phyloP scores from a whole-genome alignment of 2,113 vertebrate species.

The Antechinus stuartii region DNA sequence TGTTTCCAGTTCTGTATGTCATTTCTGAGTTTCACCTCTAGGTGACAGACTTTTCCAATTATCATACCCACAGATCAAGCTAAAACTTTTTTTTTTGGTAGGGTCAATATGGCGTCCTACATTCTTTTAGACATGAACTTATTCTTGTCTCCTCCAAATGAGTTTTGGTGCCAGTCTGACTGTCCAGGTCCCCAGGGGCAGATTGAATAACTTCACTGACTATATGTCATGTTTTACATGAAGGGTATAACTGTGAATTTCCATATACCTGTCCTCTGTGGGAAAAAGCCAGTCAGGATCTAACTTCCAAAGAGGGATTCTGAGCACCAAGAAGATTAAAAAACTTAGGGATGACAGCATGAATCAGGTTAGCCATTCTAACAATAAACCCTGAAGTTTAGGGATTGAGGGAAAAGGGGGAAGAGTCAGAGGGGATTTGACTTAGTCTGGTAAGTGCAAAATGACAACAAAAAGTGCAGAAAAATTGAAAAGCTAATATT shows the following conservation, averaged over 20 bases:
- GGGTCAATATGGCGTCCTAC: neutral
- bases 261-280: neutral
- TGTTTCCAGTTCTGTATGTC: neutral
- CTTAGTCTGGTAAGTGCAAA: neutral
- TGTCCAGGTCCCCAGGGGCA: neutral
- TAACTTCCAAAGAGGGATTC: neutral
- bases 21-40: neutral
- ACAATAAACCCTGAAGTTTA: neutral
- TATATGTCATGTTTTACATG: neutral
- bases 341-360: neutral
- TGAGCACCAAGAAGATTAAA: neutral
- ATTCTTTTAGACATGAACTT: neutral
- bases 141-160: neutral
- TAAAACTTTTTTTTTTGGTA: neutral
- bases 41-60: neutral
- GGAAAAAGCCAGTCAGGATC: neutral
- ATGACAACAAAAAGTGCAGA: neutral
- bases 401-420: neutral
- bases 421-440: neutral
- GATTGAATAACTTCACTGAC: neutral
- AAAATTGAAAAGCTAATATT: neutral
- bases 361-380: neutral
- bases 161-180: conserved; percentile 8
- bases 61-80: neutral
- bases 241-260: neutral